Evolutionary conservation across 1,140 invertebrate genomes (phyloP).

Genomic region (Helicoverpa armigera): DNA sequence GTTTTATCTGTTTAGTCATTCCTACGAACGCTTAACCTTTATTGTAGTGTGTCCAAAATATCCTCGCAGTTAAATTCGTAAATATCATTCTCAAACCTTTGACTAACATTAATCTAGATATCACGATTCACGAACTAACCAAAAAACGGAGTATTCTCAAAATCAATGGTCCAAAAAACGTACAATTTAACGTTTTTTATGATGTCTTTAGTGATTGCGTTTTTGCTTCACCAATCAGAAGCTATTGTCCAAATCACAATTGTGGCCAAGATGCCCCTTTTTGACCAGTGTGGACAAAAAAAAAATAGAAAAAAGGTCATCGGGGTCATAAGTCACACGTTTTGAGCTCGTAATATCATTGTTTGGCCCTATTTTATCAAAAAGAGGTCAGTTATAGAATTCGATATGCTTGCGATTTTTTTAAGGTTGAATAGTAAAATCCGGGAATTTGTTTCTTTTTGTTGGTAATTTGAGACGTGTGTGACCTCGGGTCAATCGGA

Average conservation of each 20-base stretch:
- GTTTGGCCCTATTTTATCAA: conserved; percentile 65
- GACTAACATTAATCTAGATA: conserved; percentile 7
- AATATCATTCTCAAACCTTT: neutral
- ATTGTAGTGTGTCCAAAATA: no score
- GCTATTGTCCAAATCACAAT: conserved; percentile 72
- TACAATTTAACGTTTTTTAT: conserved; percentile 20
- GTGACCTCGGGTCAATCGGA: conserved; percentile 75
- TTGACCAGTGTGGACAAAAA: conserved; percentile 60
- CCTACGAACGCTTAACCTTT: neutral
- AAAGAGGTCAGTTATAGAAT: conserved; percentile 71
- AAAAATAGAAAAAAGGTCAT: conserved; percentile 69
- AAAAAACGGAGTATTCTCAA: conserved; percentile 29
- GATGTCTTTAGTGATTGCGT: conserved; percentile 51
- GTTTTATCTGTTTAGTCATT: no score
- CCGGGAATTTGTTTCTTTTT: conserved; percentile 70
- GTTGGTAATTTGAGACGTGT: conserved; percentile 75
- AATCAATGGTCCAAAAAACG: conserved; percentile 34
- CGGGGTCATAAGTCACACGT: conserved; percentile 76
- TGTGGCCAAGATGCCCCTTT: conserved; percentile 64
- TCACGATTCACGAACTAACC: conserved; percentile 19
- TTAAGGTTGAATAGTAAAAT: conserved; percentile 59
- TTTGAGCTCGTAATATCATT: conserved; percentile 60
- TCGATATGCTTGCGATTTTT: conserved; percentile 61
- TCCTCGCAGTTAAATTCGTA: neutral
- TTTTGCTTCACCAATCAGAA: conserved; percentile 74